phyloP scores from a whole-genome alignment of 2,113 vertebrate species.

The Cyanoderma ruficeps region DNA sequence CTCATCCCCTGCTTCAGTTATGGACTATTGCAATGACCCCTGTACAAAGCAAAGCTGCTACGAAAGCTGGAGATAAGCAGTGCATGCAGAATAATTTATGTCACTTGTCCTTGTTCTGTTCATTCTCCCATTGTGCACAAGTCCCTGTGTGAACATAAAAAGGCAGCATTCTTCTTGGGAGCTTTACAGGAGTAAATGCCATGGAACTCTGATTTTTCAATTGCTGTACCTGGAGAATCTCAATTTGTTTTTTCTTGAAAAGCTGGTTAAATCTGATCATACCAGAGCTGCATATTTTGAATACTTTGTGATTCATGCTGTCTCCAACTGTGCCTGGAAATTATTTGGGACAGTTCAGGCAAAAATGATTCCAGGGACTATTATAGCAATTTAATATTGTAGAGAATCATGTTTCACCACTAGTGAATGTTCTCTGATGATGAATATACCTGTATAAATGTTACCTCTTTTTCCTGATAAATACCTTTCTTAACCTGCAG shows the following conservation, averaged over 20 bases:
- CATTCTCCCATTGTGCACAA: neutral
- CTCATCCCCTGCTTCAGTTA: neutral
- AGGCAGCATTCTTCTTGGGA: neutral
- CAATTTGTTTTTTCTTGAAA: conserved; percentile 1
- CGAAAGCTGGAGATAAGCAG: neutral
- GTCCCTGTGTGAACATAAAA: neutral
- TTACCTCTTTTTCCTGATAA: neutral
- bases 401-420: neutral
- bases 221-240: neutral
- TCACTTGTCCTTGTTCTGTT: neutral
- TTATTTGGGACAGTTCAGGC: neutral
- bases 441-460: neutral
- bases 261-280: neutral
- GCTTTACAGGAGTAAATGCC: neutral
- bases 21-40: neutral
- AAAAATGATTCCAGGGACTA: neutral
- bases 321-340: neutral
- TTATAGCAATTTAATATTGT: neutral
- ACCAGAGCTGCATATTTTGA: neutral
- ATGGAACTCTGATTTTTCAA: neutral
- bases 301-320: neutral
- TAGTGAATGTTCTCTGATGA: neutral
- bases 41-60: neutral
- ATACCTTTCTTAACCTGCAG: neutral
- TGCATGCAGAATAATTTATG: neutral